Evolutionary conservation across 2,113 vertebrate genomes (phyloP), one percentile per base, ranked within the genome.

Genomic region (Pogona vitticeps): DNA sequence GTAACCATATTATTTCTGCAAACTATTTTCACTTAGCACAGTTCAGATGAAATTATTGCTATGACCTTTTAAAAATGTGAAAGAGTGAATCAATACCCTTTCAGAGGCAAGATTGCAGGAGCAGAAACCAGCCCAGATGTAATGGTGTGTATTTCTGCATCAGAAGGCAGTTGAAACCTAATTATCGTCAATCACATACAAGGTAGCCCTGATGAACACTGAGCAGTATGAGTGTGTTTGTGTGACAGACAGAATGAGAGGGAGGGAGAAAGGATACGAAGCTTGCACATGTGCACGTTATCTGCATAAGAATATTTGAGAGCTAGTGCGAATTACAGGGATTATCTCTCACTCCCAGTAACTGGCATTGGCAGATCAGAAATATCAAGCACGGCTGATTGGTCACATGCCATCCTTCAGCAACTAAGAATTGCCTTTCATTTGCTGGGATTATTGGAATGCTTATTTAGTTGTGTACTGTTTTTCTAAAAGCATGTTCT

Each of bases 21-120:
- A 97, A 97, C 94, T 96, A 89, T 96, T 96, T 96, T 96, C 96
- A 95, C 95, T 97, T 96, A 96, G 95, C 94, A 95, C 95, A 92
- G 92, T 94, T 93, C 94, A 92, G 95, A 95, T 76, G 83, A 96
- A 96, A 96, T 97, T 95, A 97, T 95, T 95, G 95, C 95, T 93
- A 0, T 95, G 96, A 97, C 97, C 96, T 97, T 97, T 97, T 95
- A 94, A 96, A 96, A 97, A 95, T 56, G 93, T 92, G 87, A 90
- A 94, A 94, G 95, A 86, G 33, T 67, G 94, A 95, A 96, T 96
- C 95, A 87, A 97, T 96, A 96, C 92, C 91, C 95, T 96, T 95
- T 93, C 94, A 88, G 94, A 93, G 89, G 95, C 94, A 94, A 77
- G 68, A 82, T 85, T 72, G 89, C 73, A 0, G 90, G 88, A 93